Percentiles rank a stretch among this genome's conserved stretches.
Evolutionary conservation across 64 coral and sea anemone genomes (phyloP).

Genomic region (Montipora efflorescens): DNA sequence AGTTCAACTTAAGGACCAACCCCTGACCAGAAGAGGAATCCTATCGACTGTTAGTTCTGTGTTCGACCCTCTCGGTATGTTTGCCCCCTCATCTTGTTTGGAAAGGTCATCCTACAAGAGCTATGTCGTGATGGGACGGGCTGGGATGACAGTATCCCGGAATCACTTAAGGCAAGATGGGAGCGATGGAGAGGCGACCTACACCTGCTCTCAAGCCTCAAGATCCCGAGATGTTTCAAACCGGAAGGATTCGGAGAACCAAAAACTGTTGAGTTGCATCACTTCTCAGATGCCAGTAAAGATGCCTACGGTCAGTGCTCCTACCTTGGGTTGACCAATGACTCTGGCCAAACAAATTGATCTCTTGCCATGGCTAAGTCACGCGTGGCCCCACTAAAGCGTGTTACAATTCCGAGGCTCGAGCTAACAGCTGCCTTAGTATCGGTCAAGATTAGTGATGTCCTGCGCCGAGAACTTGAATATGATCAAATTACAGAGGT

Average conservation of each 20-base stretch:
- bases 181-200: constrained; percentile 27
- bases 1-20: constrained; percentile 11
- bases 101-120: constrained; percentile 19
- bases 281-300: constrained; percentile 50
- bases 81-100: background rate
- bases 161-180: constrained; percentile 14
- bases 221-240: background rate
- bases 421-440: background rate
- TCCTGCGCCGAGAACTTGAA: constrained; percentile 4
- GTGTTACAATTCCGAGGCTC: constrained; percentile 25
- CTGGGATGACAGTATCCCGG: constrained; percentile 33
- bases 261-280: constrained; percentile 35
- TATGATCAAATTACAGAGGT: constrained; percentile 12
- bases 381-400: background rate
- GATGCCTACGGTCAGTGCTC: constrained; percentile 60
- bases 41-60: constrained; percentile 3
- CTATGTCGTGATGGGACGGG: background rate
- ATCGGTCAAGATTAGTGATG: background rate
- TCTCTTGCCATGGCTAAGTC: constrained; percentile 6
- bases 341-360: constrained; percentile 18
- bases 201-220: background rate
- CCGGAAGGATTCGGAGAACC: background rate
- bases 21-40: background rate
- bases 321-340: constrained; percentile 40
- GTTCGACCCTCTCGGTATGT: constrained; percentile 29